Evolutionary conservation across 2,797 vertebrate species (phyloP).

Genomic region (Gila robusta): DNA sequence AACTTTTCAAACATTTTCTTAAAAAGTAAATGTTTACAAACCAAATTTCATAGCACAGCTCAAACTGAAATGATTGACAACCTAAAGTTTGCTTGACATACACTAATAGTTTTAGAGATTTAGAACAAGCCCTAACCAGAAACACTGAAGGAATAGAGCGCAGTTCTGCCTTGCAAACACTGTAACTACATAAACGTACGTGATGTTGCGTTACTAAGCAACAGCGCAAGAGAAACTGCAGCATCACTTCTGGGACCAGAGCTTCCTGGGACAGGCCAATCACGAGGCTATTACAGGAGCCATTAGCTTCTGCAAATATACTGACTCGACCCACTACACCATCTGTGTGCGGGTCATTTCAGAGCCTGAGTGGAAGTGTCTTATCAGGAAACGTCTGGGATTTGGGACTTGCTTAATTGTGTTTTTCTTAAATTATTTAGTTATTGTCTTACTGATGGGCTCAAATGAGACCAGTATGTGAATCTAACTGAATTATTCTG

Average conservation of each 20-base stretch:
- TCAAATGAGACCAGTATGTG: constrained; percentile 20
- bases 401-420: constrained; percentile 33
- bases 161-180: constrained; percentile 53
- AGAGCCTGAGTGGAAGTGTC: not conserved
- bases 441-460: constrained; percentile 35
- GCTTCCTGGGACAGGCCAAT: constrained; percentile 51
- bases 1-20: not conserved
- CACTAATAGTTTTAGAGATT: not conserved
- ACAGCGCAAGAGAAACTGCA: constrained; percentile 74
- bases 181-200: constrained; percentile 31
- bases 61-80: not conserved
- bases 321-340: not conserved
- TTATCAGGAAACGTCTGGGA: constrained; percentile 10
- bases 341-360: not conserved
- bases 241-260: constrained; percentile 71
- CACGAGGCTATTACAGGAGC: constrained; percentile 61
- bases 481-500: constrained; percentile 37
- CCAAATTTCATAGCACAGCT: not conserved
- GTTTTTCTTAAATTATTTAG: constrained; percentile 39
- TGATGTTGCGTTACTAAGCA: constrained; percentile 79
- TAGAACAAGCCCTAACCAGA: not conserved
- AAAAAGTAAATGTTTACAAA: not conserved
- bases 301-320: constrained; percentile 15
- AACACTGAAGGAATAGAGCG: constrained; percentile 23
- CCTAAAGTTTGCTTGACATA: not conserved